A percentile compares a stretch with the other conserved stretches of the same genome.
These are phyloP conservation scores for Xyrauchen texanus DNA, from an alignment of 2,113 vertebrate species.

Conservation along the genomic window DNA sequence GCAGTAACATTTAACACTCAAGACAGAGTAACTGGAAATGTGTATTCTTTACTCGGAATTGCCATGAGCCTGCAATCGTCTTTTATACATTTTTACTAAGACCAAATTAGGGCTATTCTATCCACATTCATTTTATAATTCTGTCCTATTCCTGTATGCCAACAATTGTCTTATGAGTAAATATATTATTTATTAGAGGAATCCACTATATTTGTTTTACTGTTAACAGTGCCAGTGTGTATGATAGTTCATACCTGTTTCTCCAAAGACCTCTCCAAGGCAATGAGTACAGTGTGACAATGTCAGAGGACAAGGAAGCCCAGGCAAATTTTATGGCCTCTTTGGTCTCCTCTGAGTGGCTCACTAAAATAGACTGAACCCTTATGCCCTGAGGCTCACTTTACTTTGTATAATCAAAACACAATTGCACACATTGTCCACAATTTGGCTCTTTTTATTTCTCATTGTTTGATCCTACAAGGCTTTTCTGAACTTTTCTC, in stretches of 20 bases:
- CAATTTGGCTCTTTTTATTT: conserved; percentile 12
- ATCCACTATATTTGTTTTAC: too few species aligned
- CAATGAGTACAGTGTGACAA: conserved; percentile 49
- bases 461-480: conserved; percentile 45
- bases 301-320: conserved; percentile 50
- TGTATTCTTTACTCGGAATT: too few species aligned
- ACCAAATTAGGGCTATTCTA: too few species aligned
- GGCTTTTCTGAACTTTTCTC: background rate
- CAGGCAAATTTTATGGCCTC: conserved; percentile 54
- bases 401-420: conserved; percentile 47
- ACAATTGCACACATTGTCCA: conserved; percentile 34
- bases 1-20: too few species aligned
- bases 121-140: too few species aligned
- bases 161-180: too few species aligned
- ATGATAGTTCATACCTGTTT: conserved; percentile 60
- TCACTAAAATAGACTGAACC: conserved; percentile 70
- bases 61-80: too few species aligned
- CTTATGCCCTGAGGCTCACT: conserved; percentile 49
- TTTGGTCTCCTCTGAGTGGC: conserved; percentile 65
- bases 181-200: too few species aligned
- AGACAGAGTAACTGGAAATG: too few species aligned
- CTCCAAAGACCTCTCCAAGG: conserved; percentile 50
- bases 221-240: background rate
- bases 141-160: too few species aligned
- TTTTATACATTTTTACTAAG: too few species aligned